Conservation (phyloP, 2,888 invertebrate genomes). For the Silvanus unidentatus region DNA sequence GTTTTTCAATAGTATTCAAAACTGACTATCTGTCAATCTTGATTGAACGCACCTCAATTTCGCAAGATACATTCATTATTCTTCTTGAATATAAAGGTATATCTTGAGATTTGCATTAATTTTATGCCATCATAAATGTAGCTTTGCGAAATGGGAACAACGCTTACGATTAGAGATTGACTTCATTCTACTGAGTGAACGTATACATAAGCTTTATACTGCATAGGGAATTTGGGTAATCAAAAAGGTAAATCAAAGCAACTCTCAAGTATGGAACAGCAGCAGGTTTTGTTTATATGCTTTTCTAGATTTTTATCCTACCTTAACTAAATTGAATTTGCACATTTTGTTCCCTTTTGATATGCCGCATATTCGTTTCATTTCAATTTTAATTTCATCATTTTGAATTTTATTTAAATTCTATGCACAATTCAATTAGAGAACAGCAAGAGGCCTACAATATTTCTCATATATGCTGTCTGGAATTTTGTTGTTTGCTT, state of each 20-base stretch:
- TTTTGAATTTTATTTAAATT: no score
- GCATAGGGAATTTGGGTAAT: slow-evolving; percentile 33
- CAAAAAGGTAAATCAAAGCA: slow-evolving; percentile 44
- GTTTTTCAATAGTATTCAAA: no score
- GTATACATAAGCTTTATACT: neutral
- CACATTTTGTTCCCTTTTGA: slow-evolving; percentile 35
- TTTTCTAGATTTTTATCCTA: slow-evolving; percentile 39
- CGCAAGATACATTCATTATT: no score
- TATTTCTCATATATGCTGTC: no score
- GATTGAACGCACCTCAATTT: no score
- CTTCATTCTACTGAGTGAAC: slow-evolving; percentile 11
- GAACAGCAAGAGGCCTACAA: no score
- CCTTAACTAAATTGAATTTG: slow-evolving; percentile 41
- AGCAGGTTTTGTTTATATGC: slow-evolving; percentile 37
- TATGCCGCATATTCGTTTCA: no score
- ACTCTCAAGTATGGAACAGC: slow-evolving; percentile 34
- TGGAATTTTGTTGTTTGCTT: no score
- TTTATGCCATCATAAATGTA: slow-evolving; percentile 47
- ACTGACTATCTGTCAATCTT: no score
- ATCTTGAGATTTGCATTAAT: slow-evolving; percentile 48
- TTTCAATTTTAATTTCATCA: no score
- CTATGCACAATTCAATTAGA: no score
- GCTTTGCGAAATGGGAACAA: slow-evolving; percentile 28
- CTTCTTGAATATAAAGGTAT: slow-evolving; percentile 45
- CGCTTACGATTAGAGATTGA: slow-evolving; percentile 21